Evolutionary conservation across 2,888 invertebrate species (phyloP).

Genomic region (Lasius fuliginosus): DNA sequence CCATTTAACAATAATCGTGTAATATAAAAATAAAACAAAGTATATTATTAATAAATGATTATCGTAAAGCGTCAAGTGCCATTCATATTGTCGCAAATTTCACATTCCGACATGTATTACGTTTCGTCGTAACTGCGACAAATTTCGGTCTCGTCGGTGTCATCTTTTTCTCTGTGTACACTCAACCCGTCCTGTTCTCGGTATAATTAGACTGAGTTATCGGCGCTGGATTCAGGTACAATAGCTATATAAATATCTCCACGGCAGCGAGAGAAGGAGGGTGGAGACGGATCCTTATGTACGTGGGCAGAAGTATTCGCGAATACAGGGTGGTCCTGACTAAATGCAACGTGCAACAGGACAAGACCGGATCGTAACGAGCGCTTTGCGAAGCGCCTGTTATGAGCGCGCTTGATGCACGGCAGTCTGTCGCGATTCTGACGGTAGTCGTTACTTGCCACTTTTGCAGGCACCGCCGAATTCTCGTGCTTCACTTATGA

Average conservation of each 20-base stretch:
- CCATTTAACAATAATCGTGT: neutral
- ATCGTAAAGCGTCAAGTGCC: neutral
- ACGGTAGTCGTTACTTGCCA: conserved; percentile 80
- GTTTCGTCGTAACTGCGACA: conserved; percentile 8
- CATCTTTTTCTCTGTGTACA: conserved; percentile 32
- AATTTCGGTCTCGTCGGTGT: conserved; percentile 12
- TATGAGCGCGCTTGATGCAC: conserved; percentile 79
- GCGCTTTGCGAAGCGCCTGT: conserved; percentile 79
- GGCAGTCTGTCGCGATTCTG: conserved; percentile 77
- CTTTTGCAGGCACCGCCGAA: conserved; percentile 75
- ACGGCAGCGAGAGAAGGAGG: conserved; percentile 75
- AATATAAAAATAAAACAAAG: neutral
- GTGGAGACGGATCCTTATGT: conserved; percentile 63
- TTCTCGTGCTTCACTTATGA: conserved; percentile 61
- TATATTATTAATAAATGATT: neutral
- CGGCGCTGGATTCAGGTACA: conserved; percentile 81
- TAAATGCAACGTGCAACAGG: conserved; percentile 77
- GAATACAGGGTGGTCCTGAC: conserved; percentile 75
- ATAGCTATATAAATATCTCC: conserved; percentile 82
- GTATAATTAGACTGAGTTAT: conserved; percentile 83
- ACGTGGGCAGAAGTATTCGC: conserved; percentile 79
- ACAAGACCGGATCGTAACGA: conserved; percentile 79
- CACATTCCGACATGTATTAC: neutral
- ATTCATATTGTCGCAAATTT: conserved; percentile 11
- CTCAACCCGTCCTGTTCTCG: conserved; percentile 59